phyloP scores from a whole-genome alignment of 2,888 invertebrate species.

The Desoria tigrina region DNA sequence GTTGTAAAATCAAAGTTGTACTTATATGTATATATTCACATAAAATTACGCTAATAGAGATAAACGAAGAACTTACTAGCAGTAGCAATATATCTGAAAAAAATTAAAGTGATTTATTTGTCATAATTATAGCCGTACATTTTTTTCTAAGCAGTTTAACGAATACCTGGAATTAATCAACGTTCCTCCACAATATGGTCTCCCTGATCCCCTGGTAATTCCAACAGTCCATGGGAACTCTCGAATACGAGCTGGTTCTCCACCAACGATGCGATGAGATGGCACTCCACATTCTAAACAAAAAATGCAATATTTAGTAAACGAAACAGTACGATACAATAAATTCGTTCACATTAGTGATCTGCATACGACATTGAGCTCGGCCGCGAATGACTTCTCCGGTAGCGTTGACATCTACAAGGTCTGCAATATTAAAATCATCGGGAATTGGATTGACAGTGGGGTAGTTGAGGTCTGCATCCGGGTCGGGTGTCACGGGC shows the following conservation, averaged over 20 bases:
- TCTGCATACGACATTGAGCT: conserved; percentile 41
- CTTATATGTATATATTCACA: neutral
- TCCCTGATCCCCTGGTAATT: conserved; percentile 37
- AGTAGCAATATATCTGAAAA: conserved; percentile 37
- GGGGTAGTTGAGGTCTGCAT: conserved; percentile 20
- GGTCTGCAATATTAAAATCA: conserved; percentile 26
- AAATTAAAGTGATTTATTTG: neutral
- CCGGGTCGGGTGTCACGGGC: conserved; percentile 46
- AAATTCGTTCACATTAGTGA: neutral
- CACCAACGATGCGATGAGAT: conserved; percentile 44
- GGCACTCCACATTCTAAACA: conserved; percentile 41
- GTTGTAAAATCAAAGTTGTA: neutral
- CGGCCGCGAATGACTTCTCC: conserved; percentile 33
- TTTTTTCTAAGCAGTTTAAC: conserved; percentile 7
- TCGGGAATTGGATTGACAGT: conserved; percentile 30
- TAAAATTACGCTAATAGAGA: too few species aligned
- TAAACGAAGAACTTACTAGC: conserved; percentile 39
- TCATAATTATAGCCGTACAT: neutral
- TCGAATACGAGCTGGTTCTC: conserved; percentile 37
- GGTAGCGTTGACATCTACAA: conserved; percentile 33
- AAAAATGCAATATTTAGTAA: neutral
- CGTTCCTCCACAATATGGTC: conserved; percentile 43
- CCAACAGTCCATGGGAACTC: conserved; percentile 48
- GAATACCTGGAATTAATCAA: conserved; percentile 38
- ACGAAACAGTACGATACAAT: neutral